phyloP scores from a whole-genome alignment of 2,113 vertebrate species.

The Scopus umbretta region DNA sequence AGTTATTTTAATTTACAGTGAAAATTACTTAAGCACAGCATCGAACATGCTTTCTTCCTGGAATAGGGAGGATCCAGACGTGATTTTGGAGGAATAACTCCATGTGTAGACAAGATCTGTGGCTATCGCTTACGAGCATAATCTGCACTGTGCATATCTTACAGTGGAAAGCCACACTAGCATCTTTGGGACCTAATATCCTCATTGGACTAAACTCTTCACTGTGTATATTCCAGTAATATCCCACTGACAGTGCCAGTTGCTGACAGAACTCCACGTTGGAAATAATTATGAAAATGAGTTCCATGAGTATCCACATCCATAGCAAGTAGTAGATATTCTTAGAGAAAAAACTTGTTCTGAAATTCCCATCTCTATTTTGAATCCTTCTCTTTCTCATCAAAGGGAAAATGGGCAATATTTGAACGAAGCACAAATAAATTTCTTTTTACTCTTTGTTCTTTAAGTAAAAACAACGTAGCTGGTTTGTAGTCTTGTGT shows the following conservation, averaged over 20 bases:
- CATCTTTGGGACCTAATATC: not conserved
- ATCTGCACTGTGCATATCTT: not conserved
- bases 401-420: not conserved
- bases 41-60: not conserved
- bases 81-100: not conserved
- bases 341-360: not conserved
- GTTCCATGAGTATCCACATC: not conserved
- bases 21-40: not conserved
- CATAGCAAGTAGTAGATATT: not conserved
- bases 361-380: not conserved
- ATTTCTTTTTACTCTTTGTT: not conserved
- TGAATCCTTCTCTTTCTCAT: not conserved
- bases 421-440: not conserved
- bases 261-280: not conserved
- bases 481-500: not conserved
- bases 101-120: slow-evolving; percentile 10
- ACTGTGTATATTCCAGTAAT: not conserved
- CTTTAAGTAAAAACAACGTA: slow-evolving; percentile 11
- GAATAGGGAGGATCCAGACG: not conserved
- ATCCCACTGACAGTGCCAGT: not conserved
- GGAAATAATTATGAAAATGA: not conserved
- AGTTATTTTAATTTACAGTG: slow-evolving; percentile 1
- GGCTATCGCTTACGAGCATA: slow-evolving; percentile 11
- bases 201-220: not conserved
- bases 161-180: not conserved